These are phyloP conservation scores for Empis stercorea DNA, from an alignment of 2,888 invertebrate genomes.

Conservation along the genomic window DNA sequence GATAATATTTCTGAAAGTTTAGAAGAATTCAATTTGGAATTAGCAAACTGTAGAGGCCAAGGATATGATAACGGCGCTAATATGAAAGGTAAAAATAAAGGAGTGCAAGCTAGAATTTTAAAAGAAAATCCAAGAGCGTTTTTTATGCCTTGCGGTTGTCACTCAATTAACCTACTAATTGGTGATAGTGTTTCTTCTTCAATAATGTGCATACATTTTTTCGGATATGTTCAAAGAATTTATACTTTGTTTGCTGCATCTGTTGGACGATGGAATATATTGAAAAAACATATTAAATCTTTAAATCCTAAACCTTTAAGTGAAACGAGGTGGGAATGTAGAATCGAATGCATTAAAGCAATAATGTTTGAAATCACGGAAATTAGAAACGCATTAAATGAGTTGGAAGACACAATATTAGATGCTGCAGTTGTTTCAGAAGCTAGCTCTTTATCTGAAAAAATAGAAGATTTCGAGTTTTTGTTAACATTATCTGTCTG, in stretches of 20 bases:
- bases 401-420: not conserved
- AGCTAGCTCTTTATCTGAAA: not conserved
- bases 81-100: not conserved
- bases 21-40: not conserved
- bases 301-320: not conserved
- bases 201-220: not conserved
- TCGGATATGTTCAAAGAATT: not conserved
- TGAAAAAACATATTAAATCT: not conserved
- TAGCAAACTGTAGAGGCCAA: not conserved
- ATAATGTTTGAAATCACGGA: not conserved
- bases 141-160: not conserved
- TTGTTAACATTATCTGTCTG: not conserved
- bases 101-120: not conserved
- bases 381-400: not conserved
- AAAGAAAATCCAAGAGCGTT: not conserved
- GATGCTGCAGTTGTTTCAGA: not conserved
- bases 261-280: not conserved
- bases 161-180: not conserved
- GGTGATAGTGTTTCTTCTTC: not conserved
- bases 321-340: not conserved
- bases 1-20: not conserved
- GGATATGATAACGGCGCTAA: not conserved
- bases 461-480: not conserved
- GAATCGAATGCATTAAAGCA: not conserved
- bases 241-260: constrained; percentile 1